These are phyloP conservation scores for Hyperopisus bebe DNA, from an alignment of 2,113 vertebrate genomes.

Conservation along the genomic window DNA sequence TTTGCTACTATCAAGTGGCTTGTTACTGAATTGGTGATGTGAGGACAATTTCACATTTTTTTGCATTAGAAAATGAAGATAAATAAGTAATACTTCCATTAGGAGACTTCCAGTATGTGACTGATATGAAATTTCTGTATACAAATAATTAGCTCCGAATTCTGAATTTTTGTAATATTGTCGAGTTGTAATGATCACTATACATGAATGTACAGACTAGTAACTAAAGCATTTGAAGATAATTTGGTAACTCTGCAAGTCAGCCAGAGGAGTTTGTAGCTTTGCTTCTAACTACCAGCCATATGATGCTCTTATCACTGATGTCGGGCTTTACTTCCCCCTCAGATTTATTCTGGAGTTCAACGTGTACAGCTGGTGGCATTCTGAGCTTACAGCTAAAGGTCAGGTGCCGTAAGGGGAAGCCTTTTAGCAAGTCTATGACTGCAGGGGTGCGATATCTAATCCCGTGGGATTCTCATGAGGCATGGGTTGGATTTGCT, in stretches of 20 bases:
- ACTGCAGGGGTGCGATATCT: neutral
- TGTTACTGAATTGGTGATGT: conserved; percentile 90
- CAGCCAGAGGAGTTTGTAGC: neutral
- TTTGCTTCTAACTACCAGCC: neutral
- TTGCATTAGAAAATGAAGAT: neutral
- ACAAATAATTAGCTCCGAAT: neutral
- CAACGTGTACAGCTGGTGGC: conserved; percentile 96
- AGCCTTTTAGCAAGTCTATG: neutral
- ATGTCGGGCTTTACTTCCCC: neutral
- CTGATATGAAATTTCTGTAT: neutral
- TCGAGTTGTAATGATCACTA: neutral
- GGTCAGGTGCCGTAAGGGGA: conserved; percentile 57
- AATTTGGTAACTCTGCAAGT: neutral
- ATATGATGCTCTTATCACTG: conserved; percentile 3
- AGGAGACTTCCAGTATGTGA: neutral
- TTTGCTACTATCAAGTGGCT: conserved; percentile 86
- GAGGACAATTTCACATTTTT: conserved; percentile 54
- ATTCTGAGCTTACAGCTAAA: conserved; percentile 78
- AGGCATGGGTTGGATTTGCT: neutral
- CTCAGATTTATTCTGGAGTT: conserved; percentile 92
- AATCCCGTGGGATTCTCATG: neutral
- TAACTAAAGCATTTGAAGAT: neutral
- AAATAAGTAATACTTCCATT: neutral
- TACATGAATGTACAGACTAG: neutral
- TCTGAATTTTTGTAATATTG: neutral